Percentiles rank a stretch among this genome's conserved stretches.
phyloP scores from a whole-genome alignment of 2,888 invertebrate species.

The Pseudoips prasinana region DNA sequence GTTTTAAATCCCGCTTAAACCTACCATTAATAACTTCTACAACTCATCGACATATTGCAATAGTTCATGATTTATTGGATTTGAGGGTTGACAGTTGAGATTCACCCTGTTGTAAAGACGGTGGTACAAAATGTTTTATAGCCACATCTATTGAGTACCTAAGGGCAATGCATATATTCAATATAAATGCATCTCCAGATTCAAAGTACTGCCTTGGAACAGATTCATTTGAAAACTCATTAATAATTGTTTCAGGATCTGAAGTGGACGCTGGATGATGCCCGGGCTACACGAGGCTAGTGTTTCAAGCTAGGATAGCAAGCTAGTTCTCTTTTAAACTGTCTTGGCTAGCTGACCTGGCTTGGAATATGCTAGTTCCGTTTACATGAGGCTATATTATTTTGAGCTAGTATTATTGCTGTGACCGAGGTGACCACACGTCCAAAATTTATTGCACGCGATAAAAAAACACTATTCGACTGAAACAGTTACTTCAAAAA shows the following conservation, averaged over 20 bases:
- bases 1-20: slow-evolving; percentile 16
- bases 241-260: neutral
- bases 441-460: too few relatives aligned
- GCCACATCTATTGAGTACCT: slow-evolving; percentile 4
- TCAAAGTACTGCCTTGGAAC: neutral
- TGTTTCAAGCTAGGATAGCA: too few relatives aligned
- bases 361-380: too few relatives aligned
- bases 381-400: too few relatives aligned
- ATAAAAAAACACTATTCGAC: too few relatives aligned
- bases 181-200: neutral
- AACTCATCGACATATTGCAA: slow-evolving; percentile 12
- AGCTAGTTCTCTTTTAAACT: too few relatives aligned
- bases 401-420: too few relatives aligned
- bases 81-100: slow-evolving; percentile 8
- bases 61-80: slow-evolving; percentile 12
- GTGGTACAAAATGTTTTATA: slow-evolving; percentile 4
- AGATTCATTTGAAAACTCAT: neutral
- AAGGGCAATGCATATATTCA: slow-evolving; percentile 5
- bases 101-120: slow-evolving; percentile 6
- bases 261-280: neutral
- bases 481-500: too few relatives aligned
- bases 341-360: too few relatives aligned
- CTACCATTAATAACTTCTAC: too few relatives aligned
- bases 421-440: too few relatives aligned
- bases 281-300: too few relatives aligned